Base-by-base conservation (phyloP, 2,888 invertebrate species). In the Andrena flavipes region DNA sequence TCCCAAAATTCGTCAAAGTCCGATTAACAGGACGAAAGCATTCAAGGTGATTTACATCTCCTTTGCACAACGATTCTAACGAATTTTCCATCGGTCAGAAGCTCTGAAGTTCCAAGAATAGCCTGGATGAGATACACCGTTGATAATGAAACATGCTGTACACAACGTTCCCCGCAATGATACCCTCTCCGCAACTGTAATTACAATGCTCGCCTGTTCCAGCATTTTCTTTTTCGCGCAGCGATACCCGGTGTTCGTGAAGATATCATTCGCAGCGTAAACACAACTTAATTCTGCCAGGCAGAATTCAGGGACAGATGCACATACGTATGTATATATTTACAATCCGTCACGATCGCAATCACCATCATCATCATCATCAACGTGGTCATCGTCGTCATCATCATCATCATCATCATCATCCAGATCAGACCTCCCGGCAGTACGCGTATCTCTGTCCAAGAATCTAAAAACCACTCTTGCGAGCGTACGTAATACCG, bases 361-460 rank as follows among this genome's bases (percentile, higher is more conserved):
- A 84, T 84, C 59, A 77, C 75, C 85, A 84, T 80, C 87, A 42
- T 60, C 74, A 64, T 87, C 84, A 64, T 60, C 84, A 72, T 84
- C 42, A 42, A 42, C 42, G 42, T 42, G 42, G 42, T 42, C 86
- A 84, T 85, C 84, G 76, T 85, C 74, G 60, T 83, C 87, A 84
- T 84, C 85, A 69, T 76, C 77, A 74, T 79, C 77, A 70, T 71
- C 82, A 82, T 84, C 82, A 67, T 69, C 69, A 72, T 81, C 80
- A 85, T 86, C 86, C 87, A 88, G 88, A 88, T 87, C 88, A 71
- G 77, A 83, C 76, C 87, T 79, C 81, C 76, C 63, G 88, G 83
- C 83, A 78, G 75, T 48, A 56, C 70, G 67, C 73, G 62, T 85
- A 88, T 87, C 88, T 87, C 69, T 76, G 72, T 74, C 20, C 51